Evolutionary conservation across 1,140 invertebrate species (phyloP), one percentile per base, ranked within the genome.

Genomic region (Macrobrachium rosenbergii): DNA sequence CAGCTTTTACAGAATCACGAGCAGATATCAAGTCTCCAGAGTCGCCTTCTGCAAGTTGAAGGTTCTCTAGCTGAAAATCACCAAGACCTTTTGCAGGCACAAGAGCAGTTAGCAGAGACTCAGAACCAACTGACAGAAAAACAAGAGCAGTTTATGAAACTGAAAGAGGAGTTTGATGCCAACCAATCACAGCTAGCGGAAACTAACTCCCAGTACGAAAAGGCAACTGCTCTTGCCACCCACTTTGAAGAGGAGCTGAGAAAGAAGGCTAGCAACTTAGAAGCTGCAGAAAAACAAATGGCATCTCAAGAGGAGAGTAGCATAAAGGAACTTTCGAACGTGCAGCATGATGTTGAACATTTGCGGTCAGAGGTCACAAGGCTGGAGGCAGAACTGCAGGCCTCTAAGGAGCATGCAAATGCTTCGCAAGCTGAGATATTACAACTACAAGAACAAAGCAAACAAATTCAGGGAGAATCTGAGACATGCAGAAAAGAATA

Each of bases 391-490:
- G 85, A 87, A 19, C 69, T 87, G 52, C 21, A 81, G 21, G 58
- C 78, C 7, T 75, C 76, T 63, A 81, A 60, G 75, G 78, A 87
- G n/a, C 79, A 75, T 58, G 72, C 59, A 45, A 69, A 82, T 12
- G 81, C 75, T n/a, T 64, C 76, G 28, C 67, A 87, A 81, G 23
- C 79, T 17, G 79, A 79, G 12, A 80, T 64, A 10, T 45, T 60
- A 43, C 81, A 82, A 23, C 28, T 81, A 12, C 78, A 87, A 43
- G 78, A 87, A 76, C 81, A 69, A 69, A 77, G 69, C 45, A 81
- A 59, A n/a, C 19, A 87, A 28, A n/a, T 86, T 19, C 79, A 89
- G 75, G 52, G 23, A 64, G 85, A 89, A 17, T 67, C 84, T 37
- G 82, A 88, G 23, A 76, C 58, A 37, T 64, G 45, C 58, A 84